These are phyloP conservation scores for Frankliniella intonsa DNA, from an alignment of 2,888 invertebrate genomes.

Conservation along the genomic window DNA sequence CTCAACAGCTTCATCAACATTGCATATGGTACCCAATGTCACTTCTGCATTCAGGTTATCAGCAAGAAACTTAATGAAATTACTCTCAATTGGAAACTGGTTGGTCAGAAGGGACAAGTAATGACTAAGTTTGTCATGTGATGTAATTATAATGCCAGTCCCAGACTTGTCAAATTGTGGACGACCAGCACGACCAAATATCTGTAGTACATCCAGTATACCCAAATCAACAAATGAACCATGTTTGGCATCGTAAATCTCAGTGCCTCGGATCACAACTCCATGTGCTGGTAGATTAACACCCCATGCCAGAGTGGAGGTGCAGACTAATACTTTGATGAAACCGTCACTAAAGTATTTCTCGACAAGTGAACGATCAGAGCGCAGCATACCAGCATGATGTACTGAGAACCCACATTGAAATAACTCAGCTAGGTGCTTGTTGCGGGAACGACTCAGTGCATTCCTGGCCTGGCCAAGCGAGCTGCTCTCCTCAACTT, in stretches of 20 bases:
- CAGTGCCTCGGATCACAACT: slow-evolving; percentile 93
- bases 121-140: slow-evolving; percentile 84
- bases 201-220: slow-evolving; percentile 95
- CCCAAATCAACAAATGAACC: slow-evolving; percentile 92
- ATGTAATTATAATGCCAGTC: slow-evolving; percentile 91
- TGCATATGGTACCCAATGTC: slow-evolving; percentile 91
- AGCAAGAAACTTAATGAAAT: slow-evolving; percentile 83
- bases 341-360: slow-evolving; percentile 84
- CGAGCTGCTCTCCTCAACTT: slow-evolving; percentile 58
- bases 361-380: slow-evolving; percentile 82
- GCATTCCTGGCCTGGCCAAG: slow-evolving; percentile 65
- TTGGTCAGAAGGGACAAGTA: slow-evolving; percentile 91
- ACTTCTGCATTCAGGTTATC: slow-evolving; percentile 99
- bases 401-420: slow-evolving; percentile 87
- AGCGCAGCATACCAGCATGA: slow-evolving; percentile 91
- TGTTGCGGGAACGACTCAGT: slow-evolving; percentile 70
- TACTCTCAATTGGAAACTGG: slow-evolving; percentile 97
- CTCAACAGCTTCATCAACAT: slow-evolving; percentile 90
- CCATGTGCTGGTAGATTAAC: slow-evolving; percentile 98
- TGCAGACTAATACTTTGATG: slow-evolving; percentile 87
- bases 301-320: slow-evolving; percentile 98
- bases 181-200: slow-evolving; percentile 96
- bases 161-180: slow-evolving; percentile 96
- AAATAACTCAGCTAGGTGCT: slow-evolving; percentile 77
- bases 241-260: slow-evolving; percentile 93